Evolutionary conservation across 1,140 invertebrate genomes (phyloP), one percentile per base, ranked within the genome.

Genomic region (Apocrypta bakeri): DNA sequence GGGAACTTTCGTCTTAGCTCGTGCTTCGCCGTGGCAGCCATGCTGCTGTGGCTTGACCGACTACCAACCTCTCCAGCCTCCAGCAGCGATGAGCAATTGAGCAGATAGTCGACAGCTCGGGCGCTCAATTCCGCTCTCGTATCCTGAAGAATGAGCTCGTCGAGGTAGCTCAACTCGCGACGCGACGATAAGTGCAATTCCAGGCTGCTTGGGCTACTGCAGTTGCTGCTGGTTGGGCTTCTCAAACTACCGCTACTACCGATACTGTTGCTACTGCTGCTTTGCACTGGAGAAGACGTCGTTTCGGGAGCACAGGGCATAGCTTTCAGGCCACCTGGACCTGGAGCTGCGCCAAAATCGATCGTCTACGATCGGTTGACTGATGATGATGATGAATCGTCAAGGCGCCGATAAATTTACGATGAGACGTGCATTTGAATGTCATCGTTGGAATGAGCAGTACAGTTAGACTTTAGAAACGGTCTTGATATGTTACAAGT

Each of bases 21-120:
- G 88, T 94, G 94, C 84, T 94, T 94, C 77, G 94, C 94, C 64
- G 94, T 94, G 40, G 94, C 93, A 86, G 94, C 94, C 94, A 95
- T 95, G 71, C 80, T 88, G 48, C 74, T 33, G 29, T 78, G 24
- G 73, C 69, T 66, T 69, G 74, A 29, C 63, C 79, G 68, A 79
- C 42, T 25, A 2, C 12, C 25, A 25, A 42, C 37, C 42, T 64
- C 71, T 37, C n/a, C 40, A 17, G 33, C 37, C 71, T 73, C 71
- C 40, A 40, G 37, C 71, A 25, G 71, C 0, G 90, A 87, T 84
- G 89, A 90, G 74, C 87, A 89, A 1, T 88, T 83, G n/a, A 90
- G 71, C 37, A 90, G 78, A 42, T 89, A 91, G 42, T 84, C 86
- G 14, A 88, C 85, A 12, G 88, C 84, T 14, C 83, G 81, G 7